Evolutionary conservation across 1,140 invertebrate genomes (phyloP).

Genomic region (Brachionus koreanus): DNA sequence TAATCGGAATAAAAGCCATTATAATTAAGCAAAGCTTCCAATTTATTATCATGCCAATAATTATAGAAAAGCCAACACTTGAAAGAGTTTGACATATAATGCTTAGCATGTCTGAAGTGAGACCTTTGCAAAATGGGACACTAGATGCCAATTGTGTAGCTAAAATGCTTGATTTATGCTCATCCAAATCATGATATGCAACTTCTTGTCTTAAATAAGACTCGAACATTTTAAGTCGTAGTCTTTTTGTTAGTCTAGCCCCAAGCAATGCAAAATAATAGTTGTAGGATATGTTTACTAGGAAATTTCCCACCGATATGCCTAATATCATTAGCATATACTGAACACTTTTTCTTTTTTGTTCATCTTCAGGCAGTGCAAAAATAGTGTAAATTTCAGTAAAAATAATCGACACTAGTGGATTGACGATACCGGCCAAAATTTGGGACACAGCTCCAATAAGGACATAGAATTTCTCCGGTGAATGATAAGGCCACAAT

Average conservation of each 20-base stretch:
- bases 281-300: constrained; percentile 7
- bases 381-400: constrained; percentile 40
- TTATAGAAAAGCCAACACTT: constrained; percentile 65
- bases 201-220: constrained; percentile 61
- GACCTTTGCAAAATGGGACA: constrained; percentile 61
- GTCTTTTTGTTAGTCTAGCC: constrained; percentile 66
- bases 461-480: constrained; percentile 1
- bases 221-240: constrained; percentile 74
- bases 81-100: constrained; percentile 59
- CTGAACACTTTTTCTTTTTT: background rate
- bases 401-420: constrained; percentile 20
- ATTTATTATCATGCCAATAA: constrained; percentile 70
- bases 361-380: background rate
- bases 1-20: constrained; percentile 68
- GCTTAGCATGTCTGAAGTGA: constrained; percentile 59
- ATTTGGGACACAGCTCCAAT: constrained; percentile 11
- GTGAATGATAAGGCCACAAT: constrained; percentile 13
- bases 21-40: constrained; percentile 79
- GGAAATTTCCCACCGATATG: background rate
- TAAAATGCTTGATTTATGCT: constrained; percentile 61
- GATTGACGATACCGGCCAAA: constrained; percentile 1
- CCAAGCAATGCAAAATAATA: constrained; percentile 46
- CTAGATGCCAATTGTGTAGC: constrained; percentile 62
- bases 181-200: constrained; percentile 61
- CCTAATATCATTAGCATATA: constrained; percentile 20